Evolutionary conservation across 1,140 invertebrate genomes (phyloP).

Genomic region (Plectus sambesii): DNA sequence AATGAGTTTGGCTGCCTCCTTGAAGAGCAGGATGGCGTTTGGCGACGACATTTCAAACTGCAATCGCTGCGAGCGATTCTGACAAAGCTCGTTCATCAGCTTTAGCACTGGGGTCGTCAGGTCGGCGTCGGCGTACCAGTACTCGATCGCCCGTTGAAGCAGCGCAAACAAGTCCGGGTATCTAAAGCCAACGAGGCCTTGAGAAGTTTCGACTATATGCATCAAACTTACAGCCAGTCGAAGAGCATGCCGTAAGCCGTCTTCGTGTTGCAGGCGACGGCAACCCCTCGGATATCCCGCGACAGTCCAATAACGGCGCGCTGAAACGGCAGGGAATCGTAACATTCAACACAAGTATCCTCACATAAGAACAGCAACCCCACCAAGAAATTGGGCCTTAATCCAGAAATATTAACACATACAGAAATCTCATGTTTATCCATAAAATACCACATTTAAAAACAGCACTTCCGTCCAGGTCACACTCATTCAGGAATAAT

Average conservation of each 20-base stretch:
- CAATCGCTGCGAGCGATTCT: slow-evolving; percentile 86
- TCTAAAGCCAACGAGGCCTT: slow-evolving; percentile 49
- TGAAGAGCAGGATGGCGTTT: slow-evolving; percentile 86
- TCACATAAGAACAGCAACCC: too few relatives aligned
- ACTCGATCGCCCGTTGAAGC: slow-evolving; percentile 74
- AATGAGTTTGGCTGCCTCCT: slow-evolving; percentile 91
- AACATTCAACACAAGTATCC: too few relatives aligned
- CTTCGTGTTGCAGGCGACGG: slow-evolving; percentile 90
- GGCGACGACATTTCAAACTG: slow-evolving; percentile 97
- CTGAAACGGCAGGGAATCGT: too few relatives aligned
- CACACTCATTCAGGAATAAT: too few relatives aligned
- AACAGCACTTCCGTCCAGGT: too few relatives aligned
- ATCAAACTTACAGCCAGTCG: slow-evolving; percentile 79
- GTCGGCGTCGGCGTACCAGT: slow-evolving; percentile 81
- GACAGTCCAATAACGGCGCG: slow-evolving; percentile 86
- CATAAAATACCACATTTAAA: too few relatives aligned
- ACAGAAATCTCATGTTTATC: too few relatives aligned
- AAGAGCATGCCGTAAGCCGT: slow-evolving; percentile 95
- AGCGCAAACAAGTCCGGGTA: slow-evolving; percentile 85
- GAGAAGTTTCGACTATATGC: slow-evolving; percentile 60
- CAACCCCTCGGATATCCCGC: slow-evolving; percentile 79
- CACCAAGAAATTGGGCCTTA: too few relatives aligned
- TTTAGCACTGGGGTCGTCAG: slow-evolving; percentile 86
- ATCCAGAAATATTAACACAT: too few relatives aligned
- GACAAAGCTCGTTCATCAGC: slow-evolving; percentile 83